A percentile compares a stretch with the other conserved stretches of the same genome.
These are phyloP conservation scores for Osmoderma eremita DNA, from an alignment of 2,888 invertebrate species.

Conservation along the genomic window DNA sequence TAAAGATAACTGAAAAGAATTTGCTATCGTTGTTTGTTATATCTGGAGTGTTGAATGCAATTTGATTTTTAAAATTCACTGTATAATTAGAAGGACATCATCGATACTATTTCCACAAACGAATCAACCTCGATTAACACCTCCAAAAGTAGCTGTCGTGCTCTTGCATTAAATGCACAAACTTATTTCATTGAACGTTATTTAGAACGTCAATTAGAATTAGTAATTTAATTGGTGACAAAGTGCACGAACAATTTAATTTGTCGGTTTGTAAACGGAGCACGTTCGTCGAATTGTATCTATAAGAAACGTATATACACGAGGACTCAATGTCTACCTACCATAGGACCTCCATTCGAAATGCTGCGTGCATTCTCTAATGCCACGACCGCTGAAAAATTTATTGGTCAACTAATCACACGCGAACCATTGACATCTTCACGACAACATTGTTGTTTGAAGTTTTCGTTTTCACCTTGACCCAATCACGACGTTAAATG, in stretches of 20 bases:
- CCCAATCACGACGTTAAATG: conserved; percentile 38
- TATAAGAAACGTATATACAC: conserved; percentile 9
- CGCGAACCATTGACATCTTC: conserved; percentile 44
- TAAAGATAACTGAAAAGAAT: too few relatives aligned
- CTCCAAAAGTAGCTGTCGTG: not conserved
- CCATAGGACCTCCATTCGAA: conserved; percentile 1
- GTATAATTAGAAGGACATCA: too few relatives aligned
- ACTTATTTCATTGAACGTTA: conserved; percentile 10
- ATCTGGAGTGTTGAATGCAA: too few relatives aligned
- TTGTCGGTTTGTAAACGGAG: conserved; percentile 6
- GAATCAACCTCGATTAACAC: conserved; percentile 5
- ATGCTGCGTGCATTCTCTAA: conserved; percentile 1
- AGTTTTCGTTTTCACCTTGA: conserved; percentile 39
- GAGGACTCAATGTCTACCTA: conserved; percentile 1
- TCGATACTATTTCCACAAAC: not conserved
- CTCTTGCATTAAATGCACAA: not conserved
- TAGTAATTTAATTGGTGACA: not conserved
- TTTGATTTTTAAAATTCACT: too few relatives aligned
- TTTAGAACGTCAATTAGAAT: not conserved
- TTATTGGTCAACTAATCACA: conserved; percentile 34
- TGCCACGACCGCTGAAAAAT: conserved; percentile 5
- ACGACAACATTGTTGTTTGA: conserved; percentile 42
- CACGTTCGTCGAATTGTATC: conserved; percentile 17
- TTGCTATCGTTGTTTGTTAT: too few relatives aligned
- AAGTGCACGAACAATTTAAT: conserved; percentile 24